Percentiles rank a stretch among this genome's conserved stretches.
phyloP scores from a whole-genome alignment of 1,140 invertebrate species.

The Hycleus cichorii region DNA sequence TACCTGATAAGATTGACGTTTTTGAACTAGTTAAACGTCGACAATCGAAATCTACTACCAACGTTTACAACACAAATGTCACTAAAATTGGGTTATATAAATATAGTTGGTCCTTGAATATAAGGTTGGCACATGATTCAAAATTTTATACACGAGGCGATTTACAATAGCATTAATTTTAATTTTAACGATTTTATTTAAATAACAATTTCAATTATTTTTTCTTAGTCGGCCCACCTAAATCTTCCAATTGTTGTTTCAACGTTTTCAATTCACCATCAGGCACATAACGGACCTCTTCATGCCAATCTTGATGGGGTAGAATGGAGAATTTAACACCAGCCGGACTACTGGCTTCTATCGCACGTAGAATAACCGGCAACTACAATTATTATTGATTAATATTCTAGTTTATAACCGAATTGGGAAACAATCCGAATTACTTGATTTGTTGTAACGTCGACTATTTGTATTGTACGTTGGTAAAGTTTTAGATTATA shows the following conservation, averaged over 20 bases:
- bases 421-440: background rate
- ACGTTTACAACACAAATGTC: too few species aligned
- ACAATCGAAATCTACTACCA: too few species aligned
- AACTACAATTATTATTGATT: slow-evolving; percentile 32
- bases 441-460: slow-evolving; percentile 32
- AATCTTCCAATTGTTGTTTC: slow-evolving; percentile 56
- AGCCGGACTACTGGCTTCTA: slow-evolving; percentile 64
- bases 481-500: slow-evolving; percentile 71
- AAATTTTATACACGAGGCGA: too few species aligned
- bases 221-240: slow-evolving; percentile 49
- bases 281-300: slow-evolving; percentile 66
- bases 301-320: slow-evolving; percentile 50
- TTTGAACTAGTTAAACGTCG: too few species aligned
- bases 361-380: slow-evolving; percentile 58
- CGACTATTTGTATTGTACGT: slow-evolving; percentile 61
- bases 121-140: too few species aligned
- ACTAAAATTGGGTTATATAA: too few species aligned
- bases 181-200: background rate
- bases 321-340: slow-evolving; percentile 64
- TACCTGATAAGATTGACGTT: too few species aligned
- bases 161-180: too few species aligned
- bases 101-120: too few species aligned
- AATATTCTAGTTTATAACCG: background rate
- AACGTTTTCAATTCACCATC: slow-evolving; percentile 69
- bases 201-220: slow-evolving; percentile 34